phyloP scores from a whole-genome alignment of 2,888 invertebrate genomes.

The Orchestes rusci region DNA sequence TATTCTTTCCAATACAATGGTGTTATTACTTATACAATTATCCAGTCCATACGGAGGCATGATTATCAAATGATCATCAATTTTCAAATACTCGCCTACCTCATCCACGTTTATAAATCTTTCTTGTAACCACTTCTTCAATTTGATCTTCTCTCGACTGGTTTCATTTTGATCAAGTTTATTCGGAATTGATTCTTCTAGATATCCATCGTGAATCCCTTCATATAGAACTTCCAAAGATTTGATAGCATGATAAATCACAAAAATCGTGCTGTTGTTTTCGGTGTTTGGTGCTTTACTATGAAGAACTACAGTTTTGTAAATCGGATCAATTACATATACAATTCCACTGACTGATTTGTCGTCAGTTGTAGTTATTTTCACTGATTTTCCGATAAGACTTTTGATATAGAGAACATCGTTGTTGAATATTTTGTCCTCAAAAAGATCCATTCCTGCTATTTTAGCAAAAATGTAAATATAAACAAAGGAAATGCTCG shows the following conservation, averaged over 20 bases:
- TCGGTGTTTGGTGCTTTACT: constrained; percentile 12
- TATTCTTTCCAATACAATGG: constrained; percentile 40
- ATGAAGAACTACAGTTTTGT: constrained; percentile 36
- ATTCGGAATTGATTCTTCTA: constrained; percentile 12
- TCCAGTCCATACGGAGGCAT: constrained; percentile 40
- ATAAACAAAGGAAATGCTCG: too few relatives aligned
- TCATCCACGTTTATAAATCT: constrained; percentile 40
- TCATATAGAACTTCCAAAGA: constrained; percentile 30
- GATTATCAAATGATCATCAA: constrained; percentile 39
- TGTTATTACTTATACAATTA: constrained; percentile 41
- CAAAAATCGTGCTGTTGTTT: constrained; percentile 26
- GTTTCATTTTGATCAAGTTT: constrained; percentile 11
- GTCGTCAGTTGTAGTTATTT: constrained; percentile 33
- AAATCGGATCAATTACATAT: constrained; percentile 39
- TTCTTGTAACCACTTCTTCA: constrained; percentile 39
- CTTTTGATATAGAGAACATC: constrained; percentile 33
- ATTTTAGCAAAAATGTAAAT: too few relatives aligned
- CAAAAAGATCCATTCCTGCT: constrained; percentile 25
- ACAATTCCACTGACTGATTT: constrained; percentile 32
- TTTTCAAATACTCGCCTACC: constrained; percentile 36
- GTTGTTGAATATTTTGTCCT: constrained; percentile 30
- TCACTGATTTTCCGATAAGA: constrained; percentile 35
- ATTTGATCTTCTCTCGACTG: constrained; percentile 24
- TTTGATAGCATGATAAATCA: constrained; percentile 34
- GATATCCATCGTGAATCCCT: constrained; percentile 26